These are phyloP conservation scores for Teleopsis dalmanni DNA, from an alignment of 1,140 invertebrate genomes.

Conservation along the genomic window DNA sequence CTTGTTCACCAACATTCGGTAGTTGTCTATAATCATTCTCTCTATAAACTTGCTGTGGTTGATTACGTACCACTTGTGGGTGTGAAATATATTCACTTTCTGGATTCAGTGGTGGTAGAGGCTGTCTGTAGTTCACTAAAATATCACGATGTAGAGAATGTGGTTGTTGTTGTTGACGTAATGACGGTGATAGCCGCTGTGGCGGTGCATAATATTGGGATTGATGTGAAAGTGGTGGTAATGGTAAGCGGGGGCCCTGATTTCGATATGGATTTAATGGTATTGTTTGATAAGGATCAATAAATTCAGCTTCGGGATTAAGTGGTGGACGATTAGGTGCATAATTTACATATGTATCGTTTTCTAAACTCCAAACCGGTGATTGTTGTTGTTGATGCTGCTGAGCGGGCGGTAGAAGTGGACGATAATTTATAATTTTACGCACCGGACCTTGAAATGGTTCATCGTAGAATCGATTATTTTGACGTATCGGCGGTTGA, in stretches of 20 bases:
- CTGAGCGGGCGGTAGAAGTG: no score
- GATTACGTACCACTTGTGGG: conserved; percentile 13
- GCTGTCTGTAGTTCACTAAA: conserved; percentile 49
- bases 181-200: conserved; percentile 12
- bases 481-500: conserved; percentile 11
- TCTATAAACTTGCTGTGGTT: conserved; percentile 5
- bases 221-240: conserved; percentile 29
- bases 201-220: conserved; percentile 28
- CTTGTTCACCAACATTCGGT: background rate
- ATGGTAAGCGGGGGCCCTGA: conserved; percentile 15
- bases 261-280: conserved; percentile 10
- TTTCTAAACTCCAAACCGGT: conserved; percentile 46
- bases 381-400: conserved; percentile 26
- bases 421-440: conserved; percentile 17
- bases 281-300: conserved; percentile 31
- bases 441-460: conserved; percentile 28
- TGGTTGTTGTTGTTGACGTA: conserved; percentile 23
- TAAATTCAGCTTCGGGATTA: conserved; percentile 62
- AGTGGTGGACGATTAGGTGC: conserved; percentile 50
- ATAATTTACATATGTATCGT: conserved; percentile 59
- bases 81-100: conserved; percentile 44
- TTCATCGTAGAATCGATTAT: conserved; percentile 32
- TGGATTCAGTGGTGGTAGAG: conserved; percentile 48
- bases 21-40: conserved; percentile 2
- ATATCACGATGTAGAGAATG: conserved; percentile 43